Percentiles rank a stretch among this genome's conserved stretches.
phyloP scores from a whole-genome alignment of 2,113 vertebrate genomes.

The Tyrannus savana region DNA sequence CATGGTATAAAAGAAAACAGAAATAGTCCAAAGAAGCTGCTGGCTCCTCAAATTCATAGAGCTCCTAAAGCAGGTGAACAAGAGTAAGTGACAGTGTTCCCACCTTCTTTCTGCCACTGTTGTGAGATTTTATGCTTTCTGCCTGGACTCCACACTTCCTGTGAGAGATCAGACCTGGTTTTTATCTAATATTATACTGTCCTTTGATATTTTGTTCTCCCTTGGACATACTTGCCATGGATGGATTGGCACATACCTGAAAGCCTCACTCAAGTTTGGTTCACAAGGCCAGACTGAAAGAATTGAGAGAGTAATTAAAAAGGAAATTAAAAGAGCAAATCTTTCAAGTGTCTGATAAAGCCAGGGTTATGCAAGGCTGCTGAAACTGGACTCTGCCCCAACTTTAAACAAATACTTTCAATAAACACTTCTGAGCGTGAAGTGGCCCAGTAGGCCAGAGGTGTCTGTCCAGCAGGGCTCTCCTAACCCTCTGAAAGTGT shows the following conservation, averaged over 20 bases:
- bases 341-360: not conserved
- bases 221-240: not conserved
- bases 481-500: not conserved
- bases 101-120: not conserved
- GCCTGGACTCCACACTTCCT: not conserved
- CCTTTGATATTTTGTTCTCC: not conserved
- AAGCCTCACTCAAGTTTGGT: not conserved
- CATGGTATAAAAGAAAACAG: not conserved
- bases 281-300: not conserved
- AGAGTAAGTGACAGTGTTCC: not conserved
- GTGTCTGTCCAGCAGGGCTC: not conserved
- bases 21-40: not conserved
- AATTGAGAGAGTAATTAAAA: not conserved
- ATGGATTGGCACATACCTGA: not conserved
- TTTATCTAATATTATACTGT: not conserved
- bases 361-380: accelerated
- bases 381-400: not conserved
- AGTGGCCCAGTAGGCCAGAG: not conserved
- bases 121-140: not conserved
- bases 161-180: not conserved
- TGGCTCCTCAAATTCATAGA: not conserved
- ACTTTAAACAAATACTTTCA: not conserved
- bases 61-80: not conserved
- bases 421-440: not conserved
- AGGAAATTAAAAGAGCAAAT: not conserved